These are phyloP conservation scores for Colius striatus DNA, from an alignment of 2,113 vertebrate species.

Conservation along the genomic window DNA sequence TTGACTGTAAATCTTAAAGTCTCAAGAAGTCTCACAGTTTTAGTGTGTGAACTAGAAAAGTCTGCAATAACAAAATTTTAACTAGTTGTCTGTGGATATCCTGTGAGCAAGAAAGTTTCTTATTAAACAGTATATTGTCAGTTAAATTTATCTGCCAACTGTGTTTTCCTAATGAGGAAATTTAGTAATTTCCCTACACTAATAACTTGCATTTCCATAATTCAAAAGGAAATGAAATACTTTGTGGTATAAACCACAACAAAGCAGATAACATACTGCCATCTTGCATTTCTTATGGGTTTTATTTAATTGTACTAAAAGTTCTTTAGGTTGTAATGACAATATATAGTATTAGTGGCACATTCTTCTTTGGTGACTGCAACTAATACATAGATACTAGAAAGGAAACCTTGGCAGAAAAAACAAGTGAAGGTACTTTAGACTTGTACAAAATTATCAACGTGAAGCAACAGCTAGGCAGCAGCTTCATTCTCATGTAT, in stretches of 20 bases:
- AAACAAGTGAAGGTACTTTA: background rate
- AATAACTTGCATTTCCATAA: background rate
- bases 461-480: background rate
- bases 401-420: background rate
- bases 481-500: background rate
- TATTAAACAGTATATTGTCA: too few species aligned
- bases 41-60: background rate
- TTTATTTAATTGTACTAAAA: background rate
- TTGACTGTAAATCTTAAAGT: background rate
- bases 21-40: background rate
- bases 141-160: background rate
- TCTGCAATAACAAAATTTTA: background rate
- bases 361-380: background rate
- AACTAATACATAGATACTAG: background rate
- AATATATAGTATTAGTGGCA: background rate
- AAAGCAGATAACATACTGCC: too few species aligned
- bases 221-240: background rate
- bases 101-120: too few species aligned
- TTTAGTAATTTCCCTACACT: background rate
- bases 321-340: background rate
- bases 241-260: background rate
- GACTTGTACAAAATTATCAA: background rate
- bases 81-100: background rate
- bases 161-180: background rate
- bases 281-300: background rate